Percentiles rank a stretch among this genome's conserved stretches.
phyloP scores from a whole-genome alignment of 2,113 vertebrate species.

The Zootoca vivipara region DNA sequence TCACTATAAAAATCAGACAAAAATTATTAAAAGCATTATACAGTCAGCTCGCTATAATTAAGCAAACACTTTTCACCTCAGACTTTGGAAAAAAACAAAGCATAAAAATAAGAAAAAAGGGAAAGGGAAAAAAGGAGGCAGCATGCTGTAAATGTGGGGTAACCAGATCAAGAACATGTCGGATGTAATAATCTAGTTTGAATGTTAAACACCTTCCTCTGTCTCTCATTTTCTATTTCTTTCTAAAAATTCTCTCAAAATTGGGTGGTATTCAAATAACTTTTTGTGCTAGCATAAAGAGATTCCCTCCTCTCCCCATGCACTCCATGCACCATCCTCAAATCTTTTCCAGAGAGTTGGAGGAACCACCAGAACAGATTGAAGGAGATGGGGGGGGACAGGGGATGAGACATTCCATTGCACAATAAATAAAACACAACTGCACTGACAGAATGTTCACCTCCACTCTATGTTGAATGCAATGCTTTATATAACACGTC shows the following conservation, averaged over 20 bases:
- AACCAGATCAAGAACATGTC: conserved; percentile 27
- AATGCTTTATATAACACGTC: too few species aligned
- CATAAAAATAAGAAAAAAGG: not conserved
- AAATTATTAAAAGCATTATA: conserved; percentile 38
- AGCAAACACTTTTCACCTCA: conserved; percentile 19
- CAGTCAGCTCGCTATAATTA: conserved; percentile 3
- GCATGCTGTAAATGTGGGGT: not conserved
- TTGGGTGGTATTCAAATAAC: too few species aligned
- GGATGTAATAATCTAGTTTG: conserved; percentile 1
- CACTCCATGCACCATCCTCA: too few species aligned
- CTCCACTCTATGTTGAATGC: too few species aligned
- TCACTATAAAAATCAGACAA: conserved; percentile 83
- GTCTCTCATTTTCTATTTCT: conserved; percentile 4
- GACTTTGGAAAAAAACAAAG: conserved; percentile 16
- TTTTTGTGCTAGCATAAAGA: too few species aligned
- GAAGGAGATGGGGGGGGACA: too few species aligned
- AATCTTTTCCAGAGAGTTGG: too few species aligned
- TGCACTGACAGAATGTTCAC: too few species aligned
- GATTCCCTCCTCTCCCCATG: too few species aligned
- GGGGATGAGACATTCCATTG: too few species aligned
- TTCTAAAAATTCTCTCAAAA: conserved; percentile 16
- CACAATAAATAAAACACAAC: too few species aligned
- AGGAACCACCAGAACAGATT: too few species aligned
- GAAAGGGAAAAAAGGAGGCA: conserved; percentile 1
- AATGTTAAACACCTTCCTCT: not conserved